Base-by-base conservation (phyloP, 92 coral and sea anemone genomes). In the Phenganax subtilis region DNA sequence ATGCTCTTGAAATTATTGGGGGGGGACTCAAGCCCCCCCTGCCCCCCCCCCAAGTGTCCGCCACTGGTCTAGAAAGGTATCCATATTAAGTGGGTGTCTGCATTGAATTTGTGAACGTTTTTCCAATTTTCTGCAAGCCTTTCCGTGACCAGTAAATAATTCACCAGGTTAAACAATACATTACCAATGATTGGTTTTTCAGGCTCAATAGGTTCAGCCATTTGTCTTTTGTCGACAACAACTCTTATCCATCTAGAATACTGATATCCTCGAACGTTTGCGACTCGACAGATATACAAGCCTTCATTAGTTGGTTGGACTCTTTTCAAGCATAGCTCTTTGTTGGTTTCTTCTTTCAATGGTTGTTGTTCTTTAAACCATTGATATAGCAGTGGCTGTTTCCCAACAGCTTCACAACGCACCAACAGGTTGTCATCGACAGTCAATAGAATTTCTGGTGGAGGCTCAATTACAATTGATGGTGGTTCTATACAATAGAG, bases 181-280 rank as follows among this genome's bases (percentile, higher is more conserved):
- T 61, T 66, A 68, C 52, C 73, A 82, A 55, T 77, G 64, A 11
- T 80, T 75, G 7, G 55, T 68, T 57, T 10, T 17, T 37, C 55
- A 29, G 8, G 15, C 53, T 17, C 20, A 77, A 51, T 9, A 8
- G 16, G 53, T 67, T 20, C 73, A 71, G 60, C 16, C 31, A 1
- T 62, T 54, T 30, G 31, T 66, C 11, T n/a, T 15, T 56, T 84
- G 82, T 73, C 77, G 51, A 93, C 84, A 57, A 77, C 89, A 44
- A 93, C 84, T 76, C 87, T 87, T 25, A 92, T 88, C 99, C 99
- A 96, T 0, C 80, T 77, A 37, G 91, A 90, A 82, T 90, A 96
- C 52, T 71, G 74, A 60, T 74, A 87, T 7, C 91, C 93, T 12
- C 75, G 70, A 61, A 15, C 12, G 65, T 86, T 87, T 12, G 92